phyloP scores from a whole-genome alignment of 2,888 invertebrate species.

The Athetis lepigone region DNA sequence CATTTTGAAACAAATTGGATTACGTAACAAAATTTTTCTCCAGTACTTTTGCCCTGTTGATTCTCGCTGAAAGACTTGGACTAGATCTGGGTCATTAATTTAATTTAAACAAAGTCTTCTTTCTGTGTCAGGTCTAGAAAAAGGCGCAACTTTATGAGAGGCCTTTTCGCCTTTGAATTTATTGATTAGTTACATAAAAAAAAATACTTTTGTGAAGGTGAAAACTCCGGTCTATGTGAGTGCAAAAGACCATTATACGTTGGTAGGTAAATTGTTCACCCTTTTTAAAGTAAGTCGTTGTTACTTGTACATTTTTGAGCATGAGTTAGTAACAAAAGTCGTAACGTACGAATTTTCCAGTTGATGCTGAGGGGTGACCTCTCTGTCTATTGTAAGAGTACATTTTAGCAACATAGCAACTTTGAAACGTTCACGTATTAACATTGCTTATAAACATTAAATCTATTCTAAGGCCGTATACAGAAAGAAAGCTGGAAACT shows the following conservation, averaged over 20 bases:
- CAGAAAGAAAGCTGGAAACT: too few relatives aligned
- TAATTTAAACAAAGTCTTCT: conserved; percentile 31
- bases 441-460: too few relatives aligned
- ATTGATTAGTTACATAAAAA: conserved; percentile 28
- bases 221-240: neutral
- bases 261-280: neutral
- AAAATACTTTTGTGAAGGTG: neutral
- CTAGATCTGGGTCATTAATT: conserved; percentile 36
- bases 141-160: conserved; percentile 20
- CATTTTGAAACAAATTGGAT: conserved; percentile 33
- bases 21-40: conserved; percentile 21
- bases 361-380: conserved; percentile 1
- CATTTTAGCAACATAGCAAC: neutral
- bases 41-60: conserved; percentile 20
- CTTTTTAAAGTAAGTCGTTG: conserved; percentile 1
- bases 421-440: too few relatives aligned
- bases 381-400: neutral
- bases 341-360: conserved; percentile 1
- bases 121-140: conserved; percentile 20
- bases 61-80: conserved; percentile 24
- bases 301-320: neutral
- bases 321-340: conserved; percentile 1
- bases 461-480: too few relatives aligned
- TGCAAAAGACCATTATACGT: neutral
- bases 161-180: conserved; percentile 14